Evolutionary conservation across 2,797 vertebrate genomes (phyloP), one percentile per base, ranked within the genome.

Genomic region (Megalops cyprinoides): DNA sequence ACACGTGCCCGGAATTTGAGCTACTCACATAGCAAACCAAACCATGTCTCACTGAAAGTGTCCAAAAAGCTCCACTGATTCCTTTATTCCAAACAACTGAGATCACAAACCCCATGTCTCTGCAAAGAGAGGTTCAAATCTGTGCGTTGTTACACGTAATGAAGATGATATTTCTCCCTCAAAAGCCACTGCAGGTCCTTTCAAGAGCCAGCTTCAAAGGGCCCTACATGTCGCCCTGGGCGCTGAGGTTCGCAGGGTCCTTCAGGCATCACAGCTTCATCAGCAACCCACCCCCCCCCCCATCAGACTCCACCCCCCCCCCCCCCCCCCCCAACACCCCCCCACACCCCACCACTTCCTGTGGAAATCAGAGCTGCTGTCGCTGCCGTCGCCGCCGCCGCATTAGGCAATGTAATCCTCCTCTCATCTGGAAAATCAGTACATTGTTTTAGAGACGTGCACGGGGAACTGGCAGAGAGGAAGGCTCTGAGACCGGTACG

Each of bases 181-280:
- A n/a, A 3, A 4, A 6, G 69, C 69, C 42, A 10, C 44, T 25
- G 25, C 44, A 46, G 39, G 37, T 48, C 44, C 39, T 25, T 44
- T 74, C 69, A 44, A 18, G 44, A 48, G 69, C 10, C 42, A 20
- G 42, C 42, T 48, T 9, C 23, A 46, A 46, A 48, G 20, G 69
- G 44, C 15, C 37, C 34, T 62, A 67, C 28, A 18, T 10, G 62
- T 8, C 15, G 62, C 31, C 31, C 34, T 0, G 34, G 67, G 65
- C 65, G 15, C 15, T 20, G 34, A 39, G 34, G 55, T 25, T 28
- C 18, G 78, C 82, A 86, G 88, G 90, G 79, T 83, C 88, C 90
- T 91, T 74, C 81, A 74, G 90, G 91, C 87, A 58, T 85, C 77
- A 84, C 82, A 53, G 87, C 88, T 88, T 87, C 85, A 91, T 89